A percentile compares a stretch with the other conserved stretches of the same genome.
phyloP scores from a whole-genome alignment of 2,113 vertebrate species.

The Dicerorhinus sumatrensis region DNA sequence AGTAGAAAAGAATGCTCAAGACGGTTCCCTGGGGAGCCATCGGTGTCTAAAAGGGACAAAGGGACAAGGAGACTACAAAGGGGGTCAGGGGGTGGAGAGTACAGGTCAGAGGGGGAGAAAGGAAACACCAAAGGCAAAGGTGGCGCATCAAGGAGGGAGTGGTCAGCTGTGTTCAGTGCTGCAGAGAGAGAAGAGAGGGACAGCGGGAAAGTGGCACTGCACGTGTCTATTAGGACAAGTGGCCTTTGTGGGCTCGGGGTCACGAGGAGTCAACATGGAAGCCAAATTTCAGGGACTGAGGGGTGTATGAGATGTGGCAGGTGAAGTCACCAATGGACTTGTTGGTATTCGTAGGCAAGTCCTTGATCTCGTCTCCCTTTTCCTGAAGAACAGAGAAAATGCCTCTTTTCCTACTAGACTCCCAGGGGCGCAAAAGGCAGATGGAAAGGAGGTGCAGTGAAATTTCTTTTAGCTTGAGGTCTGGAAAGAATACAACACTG shows the following conservation, averaged over 20 bases:
- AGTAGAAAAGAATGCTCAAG: background rate
- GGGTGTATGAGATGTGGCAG: background rate
- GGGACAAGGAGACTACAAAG: background rate
- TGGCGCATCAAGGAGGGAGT: background rate
- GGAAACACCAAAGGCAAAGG: background rate
- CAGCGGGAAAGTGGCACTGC: rapidly evolving
- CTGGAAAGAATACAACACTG: background rate
- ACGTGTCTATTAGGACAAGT: background rate
- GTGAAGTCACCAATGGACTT: background rate
- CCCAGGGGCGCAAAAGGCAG: background rate
- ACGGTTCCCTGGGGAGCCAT: background rate
- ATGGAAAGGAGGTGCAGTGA: background rate
- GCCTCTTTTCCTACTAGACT: background rate
- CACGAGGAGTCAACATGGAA: background rate
- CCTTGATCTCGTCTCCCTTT: background rate
- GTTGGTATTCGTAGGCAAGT: background rate
- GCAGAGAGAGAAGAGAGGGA: background rate
- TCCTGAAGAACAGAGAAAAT: background rate
- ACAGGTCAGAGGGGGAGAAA: background rate
- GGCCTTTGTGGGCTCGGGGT: background rate
- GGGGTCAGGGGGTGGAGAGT: too few relatives aligned
- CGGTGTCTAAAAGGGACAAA: rapidly evolving
- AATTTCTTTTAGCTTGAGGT: background rate
- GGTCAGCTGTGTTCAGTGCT: background rate
- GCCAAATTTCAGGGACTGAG: background rate